Evolutionary conservation across 2,113 vertebrate genomes (phyloP).

Genomic region (Probosciger aterrimus): DNA sequence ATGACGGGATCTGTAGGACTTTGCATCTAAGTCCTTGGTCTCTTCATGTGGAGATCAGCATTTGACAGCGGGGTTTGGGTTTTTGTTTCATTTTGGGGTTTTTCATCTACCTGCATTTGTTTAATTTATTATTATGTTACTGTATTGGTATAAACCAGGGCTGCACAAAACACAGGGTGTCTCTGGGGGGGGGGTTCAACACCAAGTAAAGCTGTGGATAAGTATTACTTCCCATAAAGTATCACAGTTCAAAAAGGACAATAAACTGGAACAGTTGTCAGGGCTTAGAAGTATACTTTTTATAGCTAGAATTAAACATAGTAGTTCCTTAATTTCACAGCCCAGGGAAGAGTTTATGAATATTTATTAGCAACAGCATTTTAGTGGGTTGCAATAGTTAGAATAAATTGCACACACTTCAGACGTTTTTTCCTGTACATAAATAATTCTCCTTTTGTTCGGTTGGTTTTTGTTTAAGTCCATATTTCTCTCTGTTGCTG

Average conservation of each 20-base stretch:
- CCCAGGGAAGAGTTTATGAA: conserved; percentile 39
- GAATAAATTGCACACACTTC: conserved; percentile 17
- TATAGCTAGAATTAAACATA: not conserved
- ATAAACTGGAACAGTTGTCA: conserved; percentile 61
- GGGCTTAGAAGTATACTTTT: conserved; percentile 44
- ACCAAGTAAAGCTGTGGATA: conserved; percentile 55
- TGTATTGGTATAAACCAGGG: conserved; percentile 44
- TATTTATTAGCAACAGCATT: conserved; percentile 40
- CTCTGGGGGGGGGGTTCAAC: conserved; percentile 22
- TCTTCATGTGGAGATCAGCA: conserved; percentile 50
- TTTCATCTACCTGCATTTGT: conserved; percentile 57
- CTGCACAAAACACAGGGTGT: conserved; percentile 44
- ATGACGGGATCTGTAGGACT: conserved; percentile 63
- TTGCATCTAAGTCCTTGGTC: conserved; percentile 60
- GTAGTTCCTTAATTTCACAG: conserved; percentile 32
- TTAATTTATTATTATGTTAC: conserved; percentile 72
- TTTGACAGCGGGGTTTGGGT: conserved; percentile 48
- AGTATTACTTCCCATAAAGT: conserved; percentile 41
- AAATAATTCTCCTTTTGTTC: not conserved
- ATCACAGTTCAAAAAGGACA: conserved; percentile 15
- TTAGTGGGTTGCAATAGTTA: conserved; percentile 4
- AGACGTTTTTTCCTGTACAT: not conserved
- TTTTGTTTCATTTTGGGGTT: not conserved
- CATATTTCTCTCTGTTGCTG: conserved; percentile 34
- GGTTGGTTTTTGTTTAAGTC: not conserved